Percentiles rank a stretch among this genome's conserved stretches.
These are phyloP conservation scores for Saguinus midas DNA, from an alignment of 2,113 vertebrate species.

Conservation along the genomic window DNA sequence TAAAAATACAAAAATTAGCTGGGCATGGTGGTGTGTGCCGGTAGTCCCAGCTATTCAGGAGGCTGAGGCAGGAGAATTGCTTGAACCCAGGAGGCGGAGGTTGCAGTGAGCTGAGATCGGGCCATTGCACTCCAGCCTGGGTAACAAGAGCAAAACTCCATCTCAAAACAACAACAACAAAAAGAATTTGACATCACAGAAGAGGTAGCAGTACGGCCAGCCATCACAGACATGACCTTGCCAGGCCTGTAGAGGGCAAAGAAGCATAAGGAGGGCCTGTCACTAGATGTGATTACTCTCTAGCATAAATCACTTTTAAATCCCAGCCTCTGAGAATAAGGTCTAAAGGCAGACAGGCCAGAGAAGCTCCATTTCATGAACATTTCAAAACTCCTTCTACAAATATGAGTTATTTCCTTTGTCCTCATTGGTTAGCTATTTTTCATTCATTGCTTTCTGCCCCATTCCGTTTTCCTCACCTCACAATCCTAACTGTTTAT, in stretches of 20 bases:
- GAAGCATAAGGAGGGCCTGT: background rate
- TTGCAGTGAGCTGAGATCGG: too few species aligned
- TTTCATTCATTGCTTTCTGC: background rate
- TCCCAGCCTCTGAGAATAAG: background rate
- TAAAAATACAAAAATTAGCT: too few species aligned
- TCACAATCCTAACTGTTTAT: background rate
- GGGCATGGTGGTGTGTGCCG: too few species aligned
- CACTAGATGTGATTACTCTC: background rate
- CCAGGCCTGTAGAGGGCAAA: background rate
- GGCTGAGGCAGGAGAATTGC: too few species aligned
- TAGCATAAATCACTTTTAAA: background rate
- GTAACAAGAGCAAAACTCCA: too few species aligned
- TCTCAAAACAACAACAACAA: too few species aligned
- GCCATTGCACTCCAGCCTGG: too few species aligned
- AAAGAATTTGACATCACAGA: background rate
- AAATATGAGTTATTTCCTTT: background rate
- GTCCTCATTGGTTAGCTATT: background rate
- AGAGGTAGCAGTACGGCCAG: background rate
- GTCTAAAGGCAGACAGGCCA: background rate
- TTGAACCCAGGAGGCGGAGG: too few species aligned
- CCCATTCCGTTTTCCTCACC: background rate
- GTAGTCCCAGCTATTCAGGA: too few species aligned
- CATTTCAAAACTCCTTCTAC: background rate
- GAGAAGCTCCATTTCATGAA: background rate
- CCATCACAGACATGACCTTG: background rate